Percentiles rank a stretch among this genome's conserved stretches.
Conservation (phyloP, 2,797 vertebrate genomes). For the Betta splendens region DNA sequence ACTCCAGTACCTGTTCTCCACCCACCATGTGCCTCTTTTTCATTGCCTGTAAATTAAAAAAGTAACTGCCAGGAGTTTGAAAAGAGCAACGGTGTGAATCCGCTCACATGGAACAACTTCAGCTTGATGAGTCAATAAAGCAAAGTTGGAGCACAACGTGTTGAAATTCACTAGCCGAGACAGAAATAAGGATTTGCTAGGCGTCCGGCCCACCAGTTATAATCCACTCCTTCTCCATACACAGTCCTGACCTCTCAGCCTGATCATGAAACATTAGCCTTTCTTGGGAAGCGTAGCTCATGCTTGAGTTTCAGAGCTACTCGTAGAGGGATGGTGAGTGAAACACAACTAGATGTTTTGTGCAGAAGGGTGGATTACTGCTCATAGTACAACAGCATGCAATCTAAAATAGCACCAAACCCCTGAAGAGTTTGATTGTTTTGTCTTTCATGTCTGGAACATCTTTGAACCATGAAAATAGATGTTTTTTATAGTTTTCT, state of each 20-base stretch:
- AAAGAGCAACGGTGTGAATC: constrained; percentile 1
- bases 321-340: constrained; percentile 30
- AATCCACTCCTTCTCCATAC: constrained; percentile 11
- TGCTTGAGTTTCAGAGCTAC: constrained; percentile 49
- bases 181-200: constrained; percentile 5
- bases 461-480: constrained; percentile 3
- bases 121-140: not conserved
- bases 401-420: constrained; percentile 28
- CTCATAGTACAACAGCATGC: constrained; percentile 8
- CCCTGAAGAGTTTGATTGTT: constrained; percentile 1
- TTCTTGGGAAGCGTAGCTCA: constrained; percentile 41
- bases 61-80: constrained; percentile 3
- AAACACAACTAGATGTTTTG: constrained; percentile 20
- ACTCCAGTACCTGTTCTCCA: not conserved
- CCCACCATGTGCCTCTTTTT: constrained; percentile 1
- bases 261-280: constrained; percentile 42
- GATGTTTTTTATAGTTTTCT: constrained; percentile 2
- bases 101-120: not conserved
- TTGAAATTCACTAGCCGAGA: constrained; percentile 31
- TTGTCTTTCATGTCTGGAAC: constrained; percentile 10
- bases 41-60: constrained; percentile 7
- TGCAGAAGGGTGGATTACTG: constrained; percentile 12
- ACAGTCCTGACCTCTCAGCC: constrained; percentile 19
- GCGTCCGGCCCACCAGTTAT: constrained; percentile 1
- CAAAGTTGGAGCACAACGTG: constrained; percentile 26